Evolutionary conservation across 2,113 vertebrate genomes (phyloP).

Genomic region (Hepsetus odoe): DNA sequence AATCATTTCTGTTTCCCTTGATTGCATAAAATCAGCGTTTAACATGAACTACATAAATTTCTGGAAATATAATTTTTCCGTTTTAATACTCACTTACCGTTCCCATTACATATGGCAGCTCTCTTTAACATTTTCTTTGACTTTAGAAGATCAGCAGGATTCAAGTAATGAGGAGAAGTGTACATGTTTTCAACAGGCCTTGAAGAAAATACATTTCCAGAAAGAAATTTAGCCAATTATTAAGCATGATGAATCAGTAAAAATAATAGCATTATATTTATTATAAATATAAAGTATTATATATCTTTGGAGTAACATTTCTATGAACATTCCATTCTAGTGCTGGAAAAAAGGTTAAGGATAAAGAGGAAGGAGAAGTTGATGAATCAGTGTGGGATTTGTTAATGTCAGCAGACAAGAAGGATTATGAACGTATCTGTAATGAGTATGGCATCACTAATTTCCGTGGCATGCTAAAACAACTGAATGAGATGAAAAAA

Average conservation of each 20-base stretch:
- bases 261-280: not conserved
- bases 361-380: constrained; percentile 64
- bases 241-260: too few relatives aligned
- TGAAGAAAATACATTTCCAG: too few relatives aligned
- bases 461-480: constrained; percentile 88
- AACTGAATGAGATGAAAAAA: constrained; percentile 79
- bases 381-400: constrained; percentile 86
- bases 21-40: not conserved
- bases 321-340: constrained; percentile 49
- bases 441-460: constrained; percentile 80
- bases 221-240: too few relatives aligned
- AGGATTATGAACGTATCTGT: constrained; percentile 90
- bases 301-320: not conserved
- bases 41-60: too few relatives aligned
- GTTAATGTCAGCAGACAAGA: constrained; percentile 84
- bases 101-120: too few relatives aligned
- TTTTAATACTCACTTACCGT: too few relatives aligned
- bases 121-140: too few relatives aligned
- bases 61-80: too few relatives aligned
- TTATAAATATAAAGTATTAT: not conserved
- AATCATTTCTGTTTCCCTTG: too few relatives aligned
- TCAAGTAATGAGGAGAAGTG: too few relatives aligned
- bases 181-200: too few relatives aligned
- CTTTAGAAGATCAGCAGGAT: too few relatives aligned
- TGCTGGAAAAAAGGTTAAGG: constrained; percentile 55